Base-by-base conservation (phyloP, 2,797 vertebrate genomes). In the Enteromius argenteus region DNA sequence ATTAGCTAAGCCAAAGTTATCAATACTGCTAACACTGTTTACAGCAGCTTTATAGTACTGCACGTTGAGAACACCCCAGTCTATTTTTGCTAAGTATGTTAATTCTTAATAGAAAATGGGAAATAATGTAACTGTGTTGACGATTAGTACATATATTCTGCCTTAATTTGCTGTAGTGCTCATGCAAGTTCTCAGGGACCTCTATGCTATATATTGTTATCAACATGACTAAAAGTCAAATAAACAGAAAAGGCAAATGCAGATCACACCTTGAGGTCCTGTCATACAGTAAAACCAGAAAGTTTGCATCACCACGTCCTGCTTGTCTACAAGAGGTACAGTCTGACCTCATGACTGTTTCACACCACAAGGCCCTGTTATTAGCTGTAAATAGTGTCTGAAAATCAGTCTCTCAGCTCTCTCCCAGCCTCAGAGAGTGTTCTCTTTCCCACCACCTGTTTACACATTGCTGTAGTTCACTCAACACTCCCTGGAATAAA, bases 361-460 rank as follows among this genome's bases (percentile, higher is more conserved):
- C 21, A 37, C 30, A 82, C 42, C 9, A 10, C 69, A 64, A 73
- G 30, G 69, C 53, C 56, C 13, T 81, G 39, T 72, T 37, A 64
- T 81, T 35, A 46, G 14, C 42, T 13, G 42, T 51, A 35, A 49
- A 74, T 35, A 62, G 30, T 13, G 42, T 35, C 27, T 73, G 27
- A 37, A 73, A 64, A 23, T 81, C 4, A 64, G 69, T 64, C 69
- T 74, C 46, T 51, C 80, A 60, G 37, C 32, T 78, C 76, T 37
- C 42, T 79, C 46, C 23, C 44, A 68, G 64, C 14, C 30, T 53
- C 46, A 67, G 30, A 37, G 21, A 49, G 46, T 67, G 49, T 76
- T 76, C 44, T 42, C 21, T 67, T 83, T n/a, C 62, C 39, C 81
- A 44, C 68, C 62, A 68, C 35, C 81, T 68, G 81, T 83, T 73